phyloP scores from a whole-genome alignment of 2,113 vertebrate genomes.

The Barbus barbus region DNA sequence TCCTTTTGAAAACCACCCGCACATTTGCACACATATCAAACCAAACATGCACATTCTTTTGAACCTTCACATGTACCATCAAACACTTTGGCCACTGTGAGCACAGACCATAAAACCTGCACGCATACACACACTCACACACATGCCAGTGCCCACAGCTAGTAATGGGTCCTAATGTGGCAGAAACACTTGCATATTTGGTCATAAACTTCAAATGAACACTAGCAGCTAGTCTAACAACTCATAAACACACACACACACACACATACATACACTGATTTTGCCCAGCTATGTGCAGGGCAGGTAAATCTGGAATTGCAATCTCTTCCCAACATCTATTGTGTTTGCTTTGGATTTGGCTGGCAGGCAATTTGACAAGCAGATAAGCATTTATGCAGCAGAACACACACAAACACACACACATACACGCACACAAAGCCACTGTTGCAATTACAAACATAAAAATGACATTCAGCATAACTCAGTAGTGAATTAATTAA shows the following conservation, averaged over 20 bases:
- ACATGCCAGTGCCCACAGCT: constrained; percentile 41
- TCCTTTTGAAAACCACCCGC: constrained; percentile 58
- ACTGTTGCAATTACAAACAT: neutral
- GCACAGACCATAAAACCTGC: constrained; percentile 63
- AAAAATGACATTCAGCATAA: neutral
- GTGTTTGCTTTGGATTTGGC: neutral
- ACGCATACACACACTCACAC: constrained; percentile 29
- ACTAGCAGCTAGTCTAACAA: neutral
- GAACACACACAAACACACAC: neutral
- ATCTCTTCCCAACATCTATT: neutral
- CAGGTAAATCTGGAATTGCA: constrained; percentile 2
- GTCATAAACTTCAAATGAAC: constrained; percentile 3
- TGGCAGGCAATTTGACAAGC: neutral
- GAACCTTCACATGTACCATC: constrained; percentile 57
- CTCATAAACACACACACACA: neutral
- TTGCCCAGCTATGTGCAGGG: neutral
- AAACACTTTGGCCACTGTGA: constrained; percentile 63
- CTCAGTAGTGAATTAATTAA: neutral
- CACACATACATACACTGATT: too few species aligned
- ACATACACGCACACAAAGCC: neutral
- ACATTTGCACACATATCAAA: constrained; percentile 53
- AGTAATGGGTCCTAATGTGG: neutral
- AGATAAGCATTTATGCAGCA: neutral
- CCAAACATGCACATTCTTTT: constrained; percentile 52
- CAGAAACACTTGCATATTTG: constrained; percentile 20